Base-by-base conservation (phyloP, 2,113 vertebrate species). In the Zapornia atra region DNA sequence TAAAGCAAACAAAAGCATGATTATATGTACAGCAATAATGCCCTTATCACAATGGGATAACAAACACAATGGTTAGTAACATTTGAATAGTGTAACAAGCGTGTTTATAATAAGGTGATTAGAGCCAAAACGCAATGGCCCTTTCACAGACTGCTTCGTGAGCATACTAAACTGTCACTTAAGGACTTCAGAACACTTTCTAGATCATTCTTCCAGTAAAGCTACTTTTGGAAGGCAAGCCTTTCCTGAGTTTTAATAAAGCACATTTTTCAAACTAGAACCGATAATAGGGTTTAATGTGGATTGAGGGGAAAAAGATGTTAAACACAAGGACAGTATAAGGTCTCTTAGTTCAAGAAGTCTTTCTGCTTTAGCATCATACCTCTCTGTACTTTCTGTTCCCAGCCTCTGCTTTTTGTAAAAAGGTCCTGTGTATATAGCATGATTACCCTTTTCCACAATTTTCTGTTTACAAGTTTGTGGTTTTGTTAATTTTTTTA, bases 41-140 rank as follows among this genome's bases (percentile, higher is more conserved):
- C 93, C 81, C 85, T 94, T 89, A 86, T 94, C 96, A 95, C 26
- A 85, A 79, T 36, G 36, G 78, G 78, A 93, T 95, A 72, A 48
- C 82, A 94, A 95, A 97, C 86, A 92, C 56, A 73, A 82, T 69
- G n/a, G 76, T 75, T 86, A 72, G 87, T 34, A 68, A 68, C 44
- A 60, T 94, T 57, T 72, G 82, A 89, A 68, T 76, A 93, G 75
- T 20, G 22, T 61, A 87, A 72, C 48, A 80, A 65, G 46, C 21
- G n/a, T 77, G 66, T 92, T 83, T 88, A 81, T 34, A 81, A 18
- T 53, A 76, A 94, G 83, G 77, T 48, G 65, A 80, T 96, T 95
- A 93, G 60, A 90, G 36, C 5, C 64, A 81, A 65, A 94, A 72
- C 57, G 75, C 54, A 64, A 33, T 15, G 40, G 68, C 8, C 16